Base-by-base conservation (phyloP, 2,797 vertebrate genomes). In the Mallotus villosus region DNA sequence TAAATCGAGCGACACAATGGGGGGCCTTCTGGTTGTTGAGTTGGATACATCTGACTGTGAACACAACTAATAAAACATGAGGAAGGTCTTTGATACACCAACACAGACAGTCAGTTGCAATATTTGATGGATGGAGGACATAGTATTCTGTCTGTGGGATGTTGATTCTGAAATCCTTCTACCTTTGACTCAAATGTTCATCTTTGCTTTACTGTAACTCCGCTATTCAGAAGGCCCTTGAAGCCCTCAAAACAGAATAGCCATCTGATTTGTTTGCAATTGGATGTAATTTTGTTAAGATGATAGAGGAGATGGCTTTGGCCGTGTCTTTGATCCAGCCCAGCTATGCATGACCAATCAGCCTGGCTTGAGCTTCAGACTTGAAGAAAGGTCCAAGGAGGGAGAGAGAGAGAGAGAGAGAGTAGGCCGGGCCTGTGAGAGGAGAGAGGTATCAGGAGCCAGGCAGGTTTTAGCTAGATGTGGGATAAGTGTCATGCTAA, bases 381-480 rank as follows among this genome's bases (percentile, higher is more conserved):
- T 74, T 41, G 37, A 11, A 63, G 65, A 82, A 76, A 70, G 49
- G 72, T 71, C 77, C 82, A 82, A 46, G 70, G 76, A 75, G 67
- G 12, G 11, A 46, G 9, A 2, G 41, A 46, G 41, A 3, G 41
- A 46, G 41, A 14, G 37, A 12, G 37, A 41, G 8, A 41, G 37
- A 60, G 41, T 46, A 1, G 41, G 41, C 41, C 11, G 41, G 9
- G 12, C 41, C 41, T 46, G 41, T 46, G 41, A 41, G 57, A 37
- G 57, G 14, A 22, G 55, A 82, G 85, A 75, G 68, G 80, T 84
- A 83, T 88, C 85, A 81, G 85, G 86, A 70, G 68, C 79, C 75
- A 81, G 70, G 63, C 76, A 86, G 82, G 75, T 84, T 88, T 88
- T 84, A 86, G 82, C 88, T 84, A 88, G 79, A 88, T 87, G 83